Evolutionary conservation across 2,113 vertebrate genomes (phyloP).

Genomic region (Taurulus bubalis): DNA sequence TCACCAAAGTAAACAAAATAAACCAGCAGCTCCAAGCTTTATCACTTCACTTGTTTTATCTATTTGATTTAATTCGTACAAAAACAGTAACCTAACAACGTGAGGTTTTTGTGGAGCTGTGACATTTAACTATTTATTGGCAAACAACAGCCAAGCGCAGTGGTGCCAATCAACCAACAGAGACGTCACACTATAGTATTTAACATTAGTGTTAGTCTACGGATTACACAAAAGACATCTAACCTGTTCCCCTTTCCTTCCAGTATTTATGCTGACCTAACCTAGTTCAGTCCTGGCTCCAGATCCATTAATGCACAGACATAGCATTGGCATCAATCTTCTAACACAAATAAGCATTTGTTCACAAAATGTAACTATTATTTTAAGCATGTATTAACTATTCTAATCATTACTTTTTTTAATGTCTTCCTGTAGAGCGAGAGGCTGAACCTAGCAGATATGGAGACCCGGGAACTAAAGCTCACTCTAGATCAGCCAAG

Average conservation of each 20-base stretch:
- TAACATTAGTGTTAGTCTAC: background rate
- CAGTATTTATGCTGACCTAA: background rate
- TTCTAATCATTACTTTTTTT: background rate
- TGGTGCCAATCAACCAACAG: background rate
- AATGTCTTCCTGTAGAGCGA: slow-evolving; percentile 39
- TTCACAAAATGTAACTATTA: background rate
- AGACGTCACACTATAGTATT: background rate
- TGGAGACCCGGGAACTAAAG: slow-evolving; percentile 50
- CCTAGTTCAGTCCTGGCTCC: background rate
- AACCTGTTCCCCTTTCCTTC: background rate
- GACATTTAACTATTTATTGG: background rate
- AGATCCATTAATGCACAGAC: background rate
- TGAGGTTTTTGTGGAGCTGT: background rate
- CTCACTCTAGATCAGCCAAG: slow-evolving; percentile 52
- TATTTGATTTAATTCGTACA: background rate
- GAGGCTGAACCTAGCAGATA: slow-evolving; percentile 53
- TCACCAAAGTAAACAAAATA: background rate
- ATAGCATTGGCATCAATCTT: background rate
- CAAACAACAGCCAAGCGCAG: background rate
- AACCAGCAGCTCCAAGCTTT: background rate
- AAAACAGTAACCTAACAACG: background rate
- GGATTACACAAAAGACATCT: background rate
- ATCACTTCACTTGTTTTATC: background rate
- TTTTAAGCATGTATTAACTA: background rate
- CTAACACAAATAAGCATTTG: background rate